Evolutionary conservation across 2,888 invertebrate genomes (phyloP), one percentile per base, ranked within the genome.

Genomic region (Altica lythri): DNA sequence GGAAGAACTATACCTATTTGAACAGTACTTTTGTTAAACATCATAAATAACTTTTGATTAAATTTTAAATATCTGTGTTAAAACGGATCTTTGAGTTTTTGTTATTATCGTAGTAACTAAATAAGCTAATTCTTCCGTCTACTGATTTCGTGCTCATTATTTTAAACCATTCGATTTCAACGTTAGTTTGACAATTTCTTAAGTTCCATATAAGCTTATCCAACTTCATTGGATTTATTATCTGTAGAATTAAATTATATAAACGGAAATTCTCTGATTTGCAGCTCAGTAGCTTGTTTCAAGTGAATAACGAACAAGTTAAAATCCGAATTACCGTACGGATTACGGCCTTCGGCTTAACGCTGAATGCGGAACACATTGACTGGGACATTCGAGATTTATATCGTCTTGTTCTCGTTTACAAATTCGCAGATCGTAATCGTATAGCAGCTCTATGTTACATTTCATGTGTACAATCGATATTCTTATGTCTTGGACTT

Each of bases 401-500:
- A 52, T 43, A 46, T 52, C 45, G 37, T 32, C 38, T 52, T 30
- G 38, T 35, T 38, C 38, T 48, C 38, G 37, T 48, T 52, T 29
- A 52, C 52, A 38, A 52, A 38, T 52, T 52, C 45, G 40, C 52
- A 52, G 52, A 52, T 52, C 6, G 19, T 52, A 38, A 52, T 52
- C 52, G 45, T 18, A 40, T 13, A 38, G 38, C 40, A 38, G 22
- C 22, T 30, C 35, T 18, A 43, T 50, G 50, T 43, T 50, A 43
- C 22, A 9, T 35, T 34, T 45, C 9, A 22, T 22, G 34, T 13
- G 22, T 45, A 34, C 19, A 22, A 30, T 29, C 17, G 12, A 43
- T 43, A 34, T 2, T 27, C 9, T 27, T n/a, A n/a, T n/a, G n/a
- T n/a, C n/a, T n/a, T n/a, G n/a, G n/a, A n/a, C n/a, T n/a, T n/a